Evolutionary conservation across 2,888 invertebrate species (phyloP).

Genomic region (Brenthis daphne): DNA sequence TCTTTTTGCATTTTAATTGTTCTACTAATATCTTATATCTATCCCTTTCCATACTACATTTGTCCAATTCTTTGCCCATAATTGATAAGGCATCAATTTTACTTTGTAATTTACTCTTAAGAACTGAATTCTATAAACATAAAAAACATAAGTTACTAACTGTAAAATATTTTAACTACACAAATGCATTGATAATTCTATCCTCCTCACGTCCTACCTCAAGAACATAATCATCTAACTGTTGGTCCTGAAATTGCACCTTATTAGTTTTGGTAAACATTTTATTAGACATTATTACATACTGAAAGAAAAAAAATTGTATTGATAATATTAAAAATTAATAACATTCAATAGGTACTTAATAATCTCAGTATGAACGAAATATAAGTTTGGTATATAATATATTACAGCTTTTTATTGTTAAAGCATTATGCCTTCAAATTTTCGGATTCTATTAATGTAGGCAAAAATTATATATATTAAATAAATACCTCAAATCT

Average conservation of each 20-base stretch:
- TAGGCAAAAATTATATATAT: too few species aligned
- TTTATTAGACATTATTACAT: conserved; percentile 28
- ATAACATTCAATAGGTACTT: too few species aligned
- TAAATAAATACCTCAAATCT: too few species aligned
- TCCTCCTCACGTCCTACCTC: conserved; percentile 54
- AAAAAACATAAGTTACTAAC: not conserved
- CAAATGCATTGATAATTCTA: not conserved
- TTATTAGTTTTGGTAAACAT: conserved; percentile 63
- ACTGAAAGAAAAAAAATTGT: too few species aligned
- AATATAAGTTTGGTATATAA: too few species aligned
- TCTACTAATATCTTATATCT: conserved; percentile 91
- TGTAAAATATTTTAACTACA: not conserved
- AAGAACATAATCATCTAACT: conserved; percentile 72
- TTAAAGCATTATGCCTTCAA: too few species aligned
- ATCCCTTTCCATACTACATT: conserved; percentile 90
- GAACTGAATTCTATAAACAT: conserved; percentile 80
- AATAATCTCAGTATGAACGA: too few species aligned
- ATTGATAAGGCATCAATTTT: conserved; percentile 92
- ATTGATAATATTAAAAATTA: too few species aligned
- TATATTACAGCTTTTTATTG: too few species aligned
- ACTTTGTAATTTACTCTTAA: conserved; percentile 88
- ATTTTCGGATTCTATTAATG: too few species aligned
- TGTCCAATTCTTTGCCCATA: conserved; percentile 88
- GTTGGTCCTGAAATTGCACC: conserved; percentile 76
- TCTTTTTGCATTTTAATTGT: conserved; percentile 83